A percentile compares a stretch with the other conserved stretches of the same genome.
These are phyloP conservation scores for Enteromius argenteus DNA, from an alignment of 2,797 vertebrate species.

Conservation along the genomic window DNA sequence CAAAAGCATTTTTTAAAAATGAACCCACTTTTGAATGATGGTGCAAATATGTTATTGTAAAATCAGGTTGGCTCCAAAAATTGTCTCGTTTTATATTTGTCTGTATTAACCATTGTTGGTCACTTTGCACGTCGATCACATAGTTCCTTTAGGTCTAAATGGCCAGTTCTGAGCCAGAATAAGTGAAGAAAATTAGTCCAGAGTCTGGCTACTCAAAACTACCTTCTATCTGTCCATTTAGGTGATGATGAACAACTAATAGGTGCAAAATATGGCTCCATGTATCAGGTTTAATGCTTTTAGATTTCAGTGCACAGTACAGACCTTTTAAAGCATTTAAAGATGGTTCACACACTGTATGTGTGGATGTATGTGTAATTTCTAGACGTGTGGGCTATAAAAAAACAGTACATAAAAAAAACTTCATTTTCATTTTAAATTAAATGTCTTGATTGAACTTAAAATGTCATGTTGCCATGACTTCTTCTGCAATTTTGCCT, in stretches of 20 bases:
- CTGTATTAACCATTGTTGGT: neutral
- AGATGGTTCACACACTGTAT: neutral
- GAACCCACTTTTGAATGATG: neutral
- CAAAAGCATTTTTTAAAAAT: neutral
- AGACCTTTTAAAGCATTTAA: slow-evolving; percentile 7
- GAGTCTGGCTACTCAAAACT: neutral
- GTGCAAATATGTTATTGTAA: neutral
- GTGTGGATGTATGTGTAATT: slow-evolving; percentile 16
- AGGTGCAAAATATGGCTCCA: neutral
- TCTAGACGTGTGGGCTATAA: neutral
- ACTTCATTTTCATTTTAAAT: neutral
- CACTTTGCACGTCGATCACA: neutral
- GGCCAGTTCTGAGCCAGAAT: neutral
- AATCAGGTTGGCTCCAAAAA: neutral
- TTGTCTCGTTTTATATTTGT: neutral
- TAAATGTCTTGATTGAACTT: neutral
- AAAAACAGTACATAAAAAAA: neutral
- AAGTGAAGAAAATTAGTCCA: neutral
- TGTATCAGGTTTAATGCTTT: neutral
- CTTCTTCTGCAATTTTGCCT: neutral
- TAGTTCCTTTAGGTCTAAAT: neutral
- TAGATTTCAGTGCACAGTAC: neutral
- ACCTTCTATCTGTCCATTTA: neutral
- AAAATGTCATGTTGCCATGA: neutral
- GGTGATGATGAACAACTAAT: neutral